Percentiles rank a stretch among this genome's conserved stretches.
Evolutionary conservation across 2,113 vertebrate species (phyloP).

Genomic region (Antennarius striatus): DNA sequence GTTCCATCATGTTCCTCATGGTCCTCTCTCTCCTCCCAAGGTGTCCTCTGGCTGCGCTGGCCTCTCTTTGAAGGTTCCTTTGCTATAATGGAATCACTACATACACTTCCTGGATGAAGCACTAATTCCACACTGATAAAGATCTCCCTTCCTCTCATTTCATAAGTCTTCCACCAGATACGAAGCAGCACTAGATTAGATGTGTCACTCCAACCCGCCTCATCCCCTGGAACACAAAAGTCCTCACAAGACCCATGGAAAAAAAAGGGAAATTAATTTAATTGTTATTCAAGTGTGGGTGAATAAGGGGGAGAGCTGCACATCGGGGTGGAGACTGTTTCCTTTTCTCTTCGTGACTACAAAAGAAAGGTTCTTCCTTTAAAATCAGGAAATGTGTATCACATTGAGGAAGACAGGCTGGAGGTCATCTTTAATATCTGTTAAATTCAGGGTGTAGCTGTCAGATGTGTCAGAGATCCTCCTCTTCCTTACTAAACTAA

Average conservation of each 20-base stretch:
- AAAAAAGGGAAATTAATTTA: slow-evolving; percentile 57
- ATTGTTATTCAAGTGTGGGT: slow-evolving; percentile 67
- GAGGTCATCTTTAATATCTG: slow-evolving; percentile 90
- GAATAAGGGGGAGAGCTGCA: slow-evolving; percentile 40
- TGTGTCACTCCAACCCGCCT: slow-evolving; percentile 85
- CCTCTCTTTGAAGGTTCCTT: slow-evolving; percentile 89
- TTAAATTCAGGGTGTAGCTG: slow-evolving; percentile 63
- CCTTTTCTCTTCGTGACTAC: slow-evolving; percentile 45
- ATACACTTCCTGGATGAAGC: slow-evolving; percentile 87
- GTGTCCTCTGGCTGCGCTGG: slow-evolving; percentile 87
- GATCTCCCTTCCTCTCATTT: slow-evolving; percentile 95
- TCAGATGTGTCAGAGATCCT: slow-evolving; percentile 63
- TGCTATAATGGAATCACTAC: slow-evolving; percentile 89
- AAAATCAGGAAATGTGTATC: slow-evolving; percentile 49
- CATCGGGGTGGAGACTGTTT: slow-evolving; percentile 45
- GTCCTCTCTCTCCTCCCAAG: slow-evolving; percentile 91
- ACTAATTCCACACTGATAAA: slow-evolving; percentile 97
- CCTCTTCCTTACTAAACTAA: slow-evolving; percentile 45
- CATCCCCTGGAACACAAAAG: slow-evolving; percentile 66
- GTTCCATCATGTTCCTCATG: slow-evolving; percentile 90
- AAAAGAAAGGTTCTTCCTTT: slow-evolving; percentile 47
- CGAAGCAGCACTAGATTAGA: slow-evolving; percentile 92
- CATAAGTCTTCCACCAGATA: slow-evolving; percentile 93
- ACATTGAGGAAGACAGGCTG: slow-evolving; percentile 77
- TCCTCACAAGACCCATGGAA: slow-evolving; percentile 47